Percentiles rank a stretch among this genome's conserved stretches.
phyloP scores from a whole-genome alignment of 2,113 vertebrate species.

The Mustelus asterias region DNA sequence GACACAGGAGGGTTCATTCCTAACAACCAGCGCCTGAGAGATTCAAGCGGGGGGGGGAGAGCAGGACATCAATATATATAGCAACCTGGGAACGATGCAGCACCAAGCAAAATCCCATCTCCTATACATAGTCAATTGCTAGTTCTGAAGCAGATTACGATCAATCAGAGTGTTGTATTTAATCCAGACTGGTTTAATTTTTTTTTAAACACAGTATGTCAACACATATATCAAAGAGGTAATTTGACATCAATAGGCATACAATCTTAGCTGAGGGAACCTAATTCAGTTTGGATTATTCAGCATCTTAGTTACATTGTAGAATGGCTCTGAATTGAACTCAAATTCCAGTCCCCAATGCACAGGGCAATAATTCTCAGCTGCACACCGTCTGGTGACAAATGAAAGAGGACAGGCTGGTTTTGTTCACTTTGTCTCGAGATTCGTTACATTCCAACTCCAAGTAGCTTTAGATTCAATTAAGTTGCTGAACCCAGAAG shows the following conservation, averaged over 20 bases:
- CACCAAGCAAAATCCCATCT: background rate
- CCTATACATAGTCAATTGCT: background rate
- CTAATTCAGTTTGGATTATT: conserved; percentile 32
- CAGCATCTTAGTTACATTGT: conserved; percentile 15
- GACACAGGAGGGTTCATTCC: background rate
- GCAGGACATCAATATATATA: background rate
- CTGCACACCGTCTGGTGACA: background rate
- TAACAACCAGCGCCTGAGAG: background rate
- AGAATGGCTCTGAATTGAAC: conserved; percentile 18
- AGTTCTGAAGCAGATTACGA: background rate
- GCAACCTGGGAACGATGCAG: too few relatives aligned
- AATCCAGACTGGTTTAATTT: background rate
- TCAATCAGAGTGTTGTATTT: background rate
- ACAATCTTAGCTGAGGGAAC: background rate
- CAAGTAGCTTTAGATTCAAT: background rate
- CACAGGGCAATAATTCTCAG: background rate
- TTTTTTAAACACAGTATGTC: background rate
- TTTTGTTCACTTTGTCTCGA: background rate
- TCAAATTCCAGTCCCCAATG: background rate
- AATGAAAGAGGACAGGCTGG: background rate
- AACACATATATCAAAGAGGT: background rate
- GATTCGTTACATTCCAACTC: background rate
- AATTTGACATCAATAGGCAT: background rate
- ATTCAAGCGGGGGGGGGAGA: background rate
- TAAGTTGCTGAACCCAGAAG: background rate